Evolutionary conservation across 2,113 vertebrate genomes (phyloP).

Genomic region (Alectura lathami): DNA sequence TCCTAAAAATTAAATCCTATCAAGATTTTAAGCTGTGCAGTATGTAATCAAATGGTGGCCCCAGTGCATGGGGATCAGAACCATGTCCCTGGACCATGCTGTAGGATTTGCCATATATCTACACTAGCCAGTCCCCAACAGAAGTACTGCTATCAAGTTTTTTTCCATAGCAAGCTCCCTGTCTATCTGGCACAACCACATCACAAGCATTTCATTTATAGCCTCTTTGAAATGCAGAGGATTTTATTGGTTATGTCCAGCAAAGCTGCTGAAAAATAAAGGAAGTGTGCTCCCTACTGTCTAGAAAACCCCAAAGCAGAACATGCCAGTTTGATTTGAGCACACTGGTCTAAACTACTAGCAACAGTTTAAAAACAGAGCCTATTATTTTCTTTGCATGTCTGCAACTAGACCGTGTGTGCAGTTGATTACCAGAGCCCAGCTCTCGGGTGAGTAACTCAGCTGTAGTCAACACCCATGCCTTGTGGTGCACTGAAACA

Average conservation of each 20-base stretch:
- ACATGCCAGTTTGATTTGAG: not conserved
- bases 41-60: constrained; percentile 27
- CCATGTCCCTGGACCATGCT: not conserved
- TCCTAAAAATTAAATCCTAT: constrained; percentile 35
- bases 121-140: not conserved
- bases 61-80: not conserved
- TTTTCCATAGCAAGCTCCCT: not conserved
- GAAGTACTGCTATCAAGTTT: not conserved
- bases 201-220: constrained; percentile 32
- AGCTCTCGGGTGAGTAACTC: not conserved
- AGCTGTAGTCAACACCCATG: not conserved
- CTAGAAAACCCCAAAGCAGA: not conserved
- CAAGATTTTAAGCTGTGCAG: constrained; percentile 10
- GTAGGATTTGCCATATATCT: not conserved
- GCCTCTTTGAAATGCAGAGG: not conserved
- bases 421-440: not conserved
- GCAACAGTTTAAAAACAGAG: not conserved
- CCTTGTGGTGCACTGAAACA: accelerated
- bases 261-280: constrained; percentile 43
- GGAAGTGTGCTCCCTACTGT: constrained; percentile 58
- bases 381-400: not conserved
- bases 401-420: not conserved
- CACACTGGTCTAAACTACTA: not conserved
- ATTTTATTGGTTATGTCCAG: not conserved
- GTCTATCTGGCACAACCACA: not conserved